Evolutionary conservation across 2,888 invertebrate genomes (phyloP).

Genomic region (Cylindroiulus punctatus): DNA sequence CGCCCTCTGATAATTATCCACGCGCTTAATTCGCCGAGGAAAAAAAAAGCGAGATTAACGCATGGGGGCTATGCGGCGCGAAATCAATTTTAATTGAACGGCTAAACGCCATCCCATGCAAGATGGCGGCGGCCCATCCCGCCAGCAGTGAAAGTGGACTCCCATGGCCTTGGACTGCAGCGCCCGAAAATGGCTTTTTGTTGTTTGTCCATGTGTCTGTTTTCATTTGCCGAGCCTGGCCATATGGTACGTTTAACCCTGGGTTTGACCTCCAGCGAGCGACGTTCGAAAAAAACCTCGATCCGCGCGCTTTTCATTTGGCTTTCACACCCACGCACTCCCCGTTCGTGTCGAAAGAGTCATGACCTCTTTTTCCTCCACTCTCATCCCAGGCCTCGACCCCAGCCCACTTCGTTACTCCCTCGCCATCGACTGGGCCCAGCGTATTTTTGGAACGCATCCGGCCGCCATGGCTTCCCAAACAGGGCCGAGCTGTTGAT

Average conservation of each 20-base stretch:
- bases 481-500: too few relatives aligned
- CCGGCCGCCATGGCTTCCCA: neutral
- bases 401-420: neutral
- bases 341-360: constrained; percentile 32
- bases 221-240: constrained; percentile 32
- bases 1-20: constrained; percentile 26
- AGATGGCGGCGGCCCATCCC: constrained; percentile 25
- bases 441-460: constrained; percentile 32
- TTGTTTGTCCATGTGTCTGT: constrained; percentile 32
- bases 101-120: constrained; percentile 15
- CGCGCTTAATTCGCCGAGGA: neutral
- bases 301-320: neutral
- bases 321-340: constrained; percentile 9
- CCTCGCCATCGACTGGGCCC: neutral
- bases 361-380: constrained; percentile 32
- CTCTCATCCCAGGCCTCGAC: constrained; percentile 32
- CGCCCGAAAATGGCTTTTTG: constrained; percentile 26
- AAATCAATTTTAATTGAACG: constrained; percentile 32
- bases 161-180: constrained; percentile 32
- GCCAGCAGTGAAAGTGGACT: neutral
- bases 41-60: constrained; percentile 3
- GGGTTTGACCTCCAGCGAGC: constrained; percentile 24
- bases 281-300: constrained; percentile 1
- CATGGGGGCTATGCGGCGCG: neutral
- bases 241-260: constrained; percentile 26